Evolutionary conservation across 2,888 invertebrate species (phyloP).

Genomic region (Amaurobius ferox): DNA sequence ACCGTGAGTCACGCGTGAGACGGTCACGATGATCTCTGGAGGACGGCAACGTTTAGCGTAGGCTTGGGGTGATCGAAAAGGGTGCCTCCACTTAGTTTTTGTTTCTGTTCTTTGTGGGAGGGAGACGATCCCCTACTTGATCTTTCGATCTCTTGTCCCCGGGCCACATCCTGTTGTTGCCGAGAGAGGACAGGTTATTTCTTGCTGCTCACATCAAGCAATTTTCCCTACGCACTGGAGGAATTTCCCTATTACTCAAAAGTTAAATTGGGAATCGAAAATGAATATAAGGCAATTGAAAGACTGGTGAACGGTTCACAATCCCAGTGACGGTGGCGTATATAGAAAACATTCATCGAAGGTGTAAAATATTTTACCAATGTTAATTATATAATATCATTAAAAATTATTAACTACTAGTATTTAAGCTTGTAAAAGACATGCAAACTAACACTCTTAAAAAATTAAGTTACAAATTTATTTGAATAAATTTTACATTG

Average conservation of each 20-base stretch:
- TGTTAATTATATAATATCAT: no score
- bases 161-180: constrained; percentile 19
- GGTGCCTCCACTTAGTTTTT: constrained; percentile 15
- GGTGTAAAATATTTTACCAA: no score
- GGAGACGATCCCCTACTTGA: constrained; percentile 16
- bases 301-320: no score
- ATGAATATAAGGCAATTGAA: no score
- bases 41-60: constrained; percentile 9
- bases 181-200: neutral
- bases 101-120: constrained; percentile 2
- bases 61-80: constrained; percentile 19
- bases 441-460: no score
- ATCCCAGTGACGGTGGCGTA: no score
- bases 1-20: constrained; percentile 31
- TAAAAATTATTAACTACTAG: no score
- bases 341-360: no score
- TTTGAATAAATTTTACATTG: no score
- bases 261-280: neutral
- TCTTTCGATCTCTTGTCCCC: constrained; percentile 4
- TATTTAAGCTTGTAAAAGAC: no score
- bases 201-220: neutral
- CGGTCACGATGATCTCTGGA: constrained; percentile 35
- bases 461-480: no score
- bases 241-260: neutral
- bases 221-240: neutral